phyloP scores from a whole-genome alignment of 2,113 vertebrate genomes.

The Muntiacus muntjak region DNA sequence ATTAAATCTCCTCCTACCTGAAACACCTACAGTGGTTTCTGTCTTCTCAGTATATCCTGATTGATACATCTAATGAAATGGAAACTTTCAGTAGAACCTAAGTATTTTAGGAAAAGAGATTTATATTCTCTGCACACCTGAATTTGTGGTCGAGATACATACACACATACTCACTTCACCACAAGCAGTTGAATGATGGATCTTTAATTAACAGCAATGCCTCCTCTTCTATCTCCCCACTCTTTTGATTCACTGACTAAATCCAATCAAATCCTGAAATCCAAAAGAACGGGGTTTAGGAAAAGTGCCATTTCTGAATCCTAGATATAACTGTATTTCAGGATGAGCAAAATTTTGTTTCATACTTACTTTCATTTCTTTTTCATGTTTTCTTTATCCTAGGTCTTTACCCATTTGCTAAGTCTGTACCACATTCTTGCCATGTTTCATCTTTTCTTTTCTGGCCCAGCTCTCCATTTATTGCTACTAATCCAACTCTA shows the following conservation, averaged over 20 bases:
- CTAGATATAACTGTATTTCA: not conserved
- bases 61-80: not conserved
- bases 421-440: not conserved
- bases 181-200: not conserved
- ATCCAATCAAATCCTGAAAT: not conserved
- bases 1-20: not conserved
- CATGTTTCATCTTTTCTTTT: not conserved
- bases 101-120: not conserved
- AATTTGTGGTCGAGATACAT: not conserved
- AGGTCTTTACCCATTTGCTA: not conserved
- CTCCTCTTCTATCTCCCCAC: not conserved
- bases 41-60: not conserved
- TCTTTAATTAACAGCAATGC: not conserved
- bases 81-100: constrained; percentile 2
- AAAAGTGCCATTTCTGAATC: not conserved
- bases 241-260: not conserved
- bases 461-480: not conserved
- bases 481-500: not conserved
- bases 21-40: not conserved
- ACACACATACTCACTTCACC: not conserved
- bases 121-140: not conserved
- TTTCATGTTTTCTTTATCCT: not conserved
- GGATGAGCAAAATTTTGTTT: not conserved
- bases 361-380: not conserved
- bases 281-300: not conserved